These are phyloP conservation scores for Solenopsis fugax DNA, from an alignment of 1,140 invertebrate species.

Conservation along the genomic window DNA sequence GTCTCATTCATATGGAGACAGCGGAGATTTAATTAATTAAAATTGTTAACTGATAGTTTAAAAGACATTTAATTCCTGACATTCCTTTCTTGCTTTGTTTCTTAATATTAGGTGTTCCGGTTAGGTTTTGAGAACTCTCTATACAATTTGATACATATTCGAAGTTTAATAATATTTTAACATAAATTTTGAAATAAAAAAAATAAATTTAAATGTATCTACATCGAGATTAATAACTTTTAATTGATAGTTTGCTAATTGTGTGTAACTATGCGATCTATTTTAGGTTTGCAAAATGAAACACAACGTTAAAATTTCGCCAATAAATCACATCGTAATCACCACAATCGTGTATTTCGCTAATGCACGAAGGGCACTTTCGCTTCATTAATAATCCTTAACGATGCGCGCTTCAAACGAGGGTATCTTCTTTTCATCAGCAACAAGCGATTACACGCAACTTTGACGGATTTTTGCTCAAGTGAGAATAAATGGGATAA, in stretches of 20 bases:
- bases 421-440: background rate
- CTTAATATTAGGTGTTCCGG: background rate
- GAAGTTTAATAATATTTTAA: constrained; percentile 6
- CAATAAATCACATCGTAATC: background rate
- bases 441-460: background rate
- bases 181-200: background rate
- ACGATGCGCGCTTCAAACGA: background rate
- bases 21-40: constrained; percentile 28
- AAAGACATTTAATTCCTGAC: background rate
- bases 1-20: background rate
- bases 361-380: background rate
- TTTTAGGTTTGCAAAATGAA: background rate
- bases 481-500: background rate
- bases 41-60: background rate
- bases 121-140: too few relatives aligned
- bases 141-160: too few relatives aligned
- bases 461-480: background rate
- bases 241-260: background rate
- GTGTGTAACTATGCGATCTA: background rate
- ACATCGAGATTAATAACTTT: too few relatives aligned
- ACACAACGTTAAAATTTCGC: background rate
- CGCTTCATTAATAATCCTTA: constrained; percentile 26
- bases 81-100: background rate
- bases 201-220: background rate
- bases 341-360: background rate